phyloP scores from a whole-genome alignment of 2,888 invertebrate genomes.

The Andrena dorsata region DNA sequence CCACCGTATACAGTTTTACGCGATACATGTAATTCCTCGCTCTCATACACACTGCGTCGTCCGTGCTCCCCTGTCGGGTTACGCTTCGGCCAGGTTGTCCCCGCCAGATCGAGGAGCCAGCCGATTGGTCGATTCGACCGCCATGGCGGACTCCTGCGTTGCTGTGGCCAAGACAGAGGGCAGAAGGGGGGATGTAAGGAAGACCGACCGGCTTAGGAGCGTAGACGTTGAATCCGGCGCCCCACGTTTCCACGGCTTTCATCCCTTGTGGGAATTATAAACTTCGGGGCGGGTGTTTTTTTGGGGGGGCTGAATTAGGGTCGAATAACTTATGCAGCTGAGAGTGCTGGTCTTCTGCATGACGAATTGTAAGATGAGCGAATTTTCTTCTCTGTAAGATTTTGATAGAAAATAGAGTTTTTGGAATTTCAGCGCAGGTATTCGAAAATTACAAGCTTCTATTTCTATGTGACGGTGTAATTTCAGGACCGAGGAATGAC shows the following conservation, averaged over 20 bases:
- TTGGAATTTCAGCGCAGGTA: neutral
- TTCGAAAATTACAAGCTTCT: too few species aligned
- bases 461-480: too few species aligned
- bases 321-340: too few species aligned
- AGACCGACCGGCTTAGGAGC: slow-evolving; percentile 44
- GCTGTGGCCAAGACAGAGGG: slow-evolving; percentile 35
- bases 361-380: too few species aligned
- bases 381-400: too few species aligned
- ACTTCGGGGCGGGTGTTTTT: neutral
- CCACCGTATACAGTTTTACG: neutral
- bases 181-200: slow-evolving; percentile 24
- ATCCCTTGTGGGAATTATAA: too few species aligned
- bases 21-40: neutral
- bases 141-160: slow-evolving; percentile 62
- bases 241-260: neutral
- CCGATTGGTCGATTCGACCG: slow-evolving; percentile 54
- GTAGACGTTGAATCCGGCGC: slow-evolving; percentile 6
- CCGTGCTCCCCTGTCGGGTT: slow-evolving; percentile 27
- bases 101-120: slow-evolving; percentile 40
- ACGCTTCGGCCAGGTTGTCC: slow-evolving; percentile 57
- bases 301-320: too few species aligned
- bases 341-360: too few species aligned
- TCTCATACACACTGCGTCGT: slow-evolving; percentile 33
- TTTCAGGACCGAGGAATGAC: too few species aligned
- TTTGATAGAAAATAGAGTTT: too few species aligned